Percentiles rank a stretch among this genome's conserved stretches.
These are phyloP conservation scores for Frieseomelitta varia DNA, from an alignment of 1,140 invertebrate genomes.

Conservation along the genomic window DNA sequence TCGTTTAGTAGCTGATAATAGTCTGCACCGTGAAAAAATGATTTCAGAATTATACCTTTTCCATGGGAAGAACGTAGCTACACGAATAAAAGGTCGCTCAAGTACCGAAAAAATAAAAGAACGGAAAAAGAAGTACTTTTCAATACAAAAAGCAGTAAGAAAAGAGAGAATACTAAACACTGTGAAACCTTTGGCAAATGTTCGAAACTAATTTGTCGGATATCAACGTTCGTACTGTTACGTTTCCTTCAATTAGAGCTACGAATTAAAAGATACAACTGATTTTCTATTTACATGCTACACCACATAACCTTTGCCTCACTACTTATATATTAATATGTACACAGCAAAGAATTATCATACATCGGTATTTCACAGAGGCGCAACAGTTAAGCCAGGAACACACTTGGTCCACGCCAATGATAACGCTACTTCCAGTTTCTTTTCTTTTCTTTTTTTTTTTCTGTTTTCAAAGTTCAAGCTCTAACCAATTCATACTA, in stretches of 20 bases:
- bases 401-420: slow-evolving; percentile 63
- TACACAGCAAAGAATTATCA: slow-evolving; percentile 62
- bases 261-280: slow-evolving; percentile 60
- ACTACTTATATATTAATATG: slow-evolving; percentile 63
- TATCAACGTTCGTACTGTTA: slow-evolving; percentile 59
- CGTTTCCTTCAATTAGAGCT: slow-evolving; percentile 47
- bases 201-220: slow-evolving; percentile 44
- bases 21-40: slow-evolving; percentile 1
- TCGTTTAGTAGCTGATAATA: background rate
- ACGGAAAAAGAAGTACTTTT: background rate
- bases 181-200: slow-evolving; percentile 65
- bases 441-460: background rate
- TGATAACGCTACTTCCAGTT: slow-evolving; percentile 31
- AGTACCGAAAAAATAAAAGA: background rate
- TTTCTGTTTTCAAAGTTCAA: slow-evolving; percentile 11
- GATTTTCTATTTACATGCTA: slow-evolving; percentile 62
- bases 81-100: slow-evolving; percentile 8
- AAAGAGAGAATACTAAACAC: slow-evolving; percentile 41
- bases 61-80: slow-evolving; percentile 8
- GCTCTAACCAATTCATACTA: slow-evolving; percentile 43
- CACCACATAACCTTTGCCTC: slow-evolving; percentile 53
- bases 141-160: slow-evolving; percentile 17
- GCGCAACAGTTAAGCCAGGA: slow-evolving; percentile 60
- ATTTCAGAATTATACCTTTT: background rate
- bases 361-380: slow-evolving; percentile 52